Evolutionary conservation across 2,797 vertebrate genomes (phyloP), one percentile per base, ranked within the genome.

Genomic region (Pangasius djambal): DNA sequence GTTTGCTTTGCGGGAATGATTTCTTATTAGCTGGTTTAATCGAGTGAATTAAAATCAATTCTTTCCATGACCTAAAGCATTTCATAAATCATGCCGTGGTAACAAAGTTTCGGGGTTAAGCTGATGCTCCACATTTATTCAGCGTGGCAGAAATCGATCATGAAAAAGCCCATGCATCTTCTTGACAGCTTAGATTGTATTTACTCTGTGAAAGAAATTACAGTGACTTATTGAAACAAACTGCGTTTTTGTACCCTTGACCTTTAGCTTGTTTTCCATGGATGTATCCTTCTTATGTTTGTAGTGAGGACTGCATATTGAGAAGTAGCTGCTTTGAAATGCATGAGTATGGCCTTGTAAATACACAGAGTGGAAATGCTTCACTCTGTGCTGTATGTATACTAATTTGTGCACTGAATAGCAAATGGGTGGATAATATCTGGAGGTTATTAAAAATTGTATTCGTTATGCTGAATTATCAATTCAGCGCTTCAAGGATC

Each of bases 21-120:
- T 95, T 96, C 94, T 95, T 95, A 94, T 95, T 95, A 94, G 94
- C 92, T 93, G 89, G 90, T 95, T 95, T 96, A 96, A 96, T 96
- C 94, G 94, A 93, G 90, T 92, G 91, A 93, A 95, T 96, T 96
- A 93, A 95, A 96, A 96, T 96, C 95, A 94, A 95, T 96, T 93
- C 91, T 90, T 84, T 89, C 78, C 89, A 88, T 88, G 90, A 93
- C 88, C 90, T 67, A 84, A 89, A 77, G 87, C 91, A 86, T 93
- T 94, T 92, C 95, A 95, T 96, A 95, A 96, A 96, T 96, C 95
- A 95, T 69, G 59, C 69, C 9, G 52, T 55, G 25, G 92, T 92
- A 92, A 93, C 92, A 50, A 91, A 65, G 93, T 94, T 96, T 95
- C 91, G 93, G 86, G 92, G 92, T 94, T 92, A 92, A 95, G 91